Base-by-base conservation (phyloP, 2,888 invertebrate species). In the Drosophila meridiana region DNA sequence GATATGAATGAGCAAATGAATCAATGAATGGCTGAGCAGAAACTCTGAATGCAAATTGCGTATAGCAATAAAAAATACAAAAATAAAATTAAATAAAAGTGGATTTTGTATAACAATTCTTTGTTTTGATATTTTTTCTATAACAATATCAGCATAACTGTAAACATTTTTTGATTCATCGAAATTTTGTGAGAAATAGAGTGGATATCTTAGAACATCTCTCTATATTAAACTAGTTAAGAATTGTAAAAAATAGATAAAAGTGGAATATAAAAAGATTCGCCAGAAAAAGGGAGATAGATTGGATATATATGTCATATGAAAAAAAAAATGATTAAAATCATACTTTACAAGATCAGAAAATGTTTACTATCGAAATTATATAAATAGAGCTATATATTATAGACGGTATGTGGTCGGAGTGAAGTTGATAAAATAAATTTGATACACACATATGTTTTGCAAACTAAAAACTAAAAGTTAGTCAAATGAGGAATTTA, bases 1-100 rank as follows among this genome's bases (percentile, higher is more conserved):
- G 69, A 73, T 80, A 81, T 88, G 87, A 89, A 83, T 89, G 89
- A 87, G 69, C 74, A 73, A 84, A 82, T 86, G 83, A 80, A 84
- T 76, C 62, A 66, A 74, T 76, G 82, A 85, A 82, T 82, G 84
- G 73, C 78, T 71, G 70, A 67, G 65, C 64, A 58, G 58, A 56
- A 64, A 48, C 47, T 64, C 48, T 43, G 64, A 68, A 69, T 68
- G 62, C 60, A 74, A 78, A 78, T 68, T 40, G 58, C 48, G 48
- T 57, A 42, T 43, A 56, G 7, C 34, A 20, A 45, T 40, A 48
- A n/a, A 66, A 67, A 13, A 13, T 32, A 53, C 4, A 50, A n/a
- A 20, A 13, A 43, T 47, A 30, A 32, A n/a, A 38, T 42, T 20
- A 13, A 28, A 56, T 42, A 42, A 56, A 42, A 30, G 56, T 32